phyloP scores from a whole-genome alignment of 2,888 invertebrate genomes.

The Chouioia cunea region DNA sequence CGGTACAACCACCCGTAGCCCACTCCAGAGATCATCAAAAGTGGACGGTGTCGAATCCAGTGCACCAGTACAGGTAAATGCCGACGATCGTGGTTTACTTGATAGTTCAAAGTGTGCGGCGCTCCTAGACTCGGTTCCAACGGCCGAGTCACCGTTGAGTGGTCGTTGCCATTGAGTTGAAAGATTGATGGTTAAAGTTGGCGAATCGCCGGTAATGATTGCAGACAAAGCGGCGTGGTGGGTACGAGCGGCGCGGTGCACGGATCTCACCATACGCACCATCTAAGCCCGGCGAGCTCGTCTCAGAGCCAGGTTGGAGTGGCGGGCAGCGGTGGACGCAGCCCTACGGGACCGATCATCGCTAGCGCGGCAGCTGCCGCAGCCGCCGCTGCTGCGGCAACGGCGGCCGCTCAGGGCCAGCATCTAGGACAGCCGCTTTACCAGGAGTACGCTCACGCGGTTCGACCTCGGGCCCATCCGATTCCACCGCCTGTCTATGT shows the following conservation, averaged over 20 bases:
- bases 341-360: slow-evolving; percentile 54
- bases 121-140: not conserved
- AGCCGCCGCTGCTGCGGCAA: slow-evolving; percentile 48
- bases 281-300: slow-evolving; percentile 31
- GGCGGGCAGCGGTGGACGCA: slow-evolving; percentile 38
- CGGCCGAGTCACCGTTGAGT: too few relatives aligned
- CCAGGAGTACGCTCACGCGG: slow-evolving; percentile 70
- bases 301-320: slow-evolving; percentile 8
- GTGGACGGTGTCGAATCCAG: slow-evolving; percentile 72
- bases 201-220: slow-evolving; percentile 37
- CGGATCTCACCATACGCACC: slow-evolving; percentile 41
- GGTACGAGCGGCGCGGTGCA: slow-evolving; percentile 60
- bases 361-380: slow-evolving; percentile 54
- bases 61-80: slow-evolving; percentile 66
- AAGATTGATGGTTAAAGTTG: too few relatives aligned
- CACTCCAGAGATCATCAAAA: slow-evolving; percentile 73
- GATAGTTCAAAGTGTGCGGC: not conserved
- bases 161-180: too few relatives aligned
- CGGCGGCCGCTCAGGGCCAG: slow-evolving; percentile 69
- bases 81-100: too few relatives aligned
- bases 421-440: slow-evolving; percentile 75
- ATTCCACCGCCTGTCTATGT: slow-evolving; percentile 81
- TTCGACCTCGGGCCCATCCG: slow-evolving; percentile 65
- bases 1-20: slow-evolving; percentile 73
- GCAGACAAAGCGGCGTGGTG: slow-evolving; percentile 67